Conservation (phyloP, 2,888 invertebrate genomes). For the Pycnomerus fuliginosus region DNA sequence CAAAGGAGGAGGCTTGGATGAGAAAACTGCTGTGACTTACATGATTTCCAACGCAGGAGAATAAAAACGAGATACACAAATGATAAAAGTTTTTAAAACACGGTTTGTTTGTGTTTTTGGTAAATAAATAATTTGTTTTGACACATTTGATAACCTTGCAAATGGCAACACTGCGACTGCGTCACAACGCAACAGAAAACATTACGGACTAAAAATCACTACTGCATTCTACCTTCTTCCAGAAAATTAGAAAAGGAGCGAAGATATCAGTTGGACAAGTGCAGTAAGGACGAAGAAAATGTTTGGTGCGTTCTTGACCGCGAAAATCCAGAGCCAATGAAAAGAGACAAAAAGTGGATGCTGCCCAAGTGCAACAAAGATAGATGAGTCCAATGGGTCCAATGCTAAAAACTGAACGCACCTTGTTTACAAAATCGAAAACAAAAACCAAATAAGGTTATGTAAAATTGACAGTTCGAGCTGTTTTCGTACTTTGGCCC, state of each 20-base stretch:
- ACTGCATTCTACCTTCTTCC: neutral
- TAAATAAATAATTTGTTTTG: constrained; percentile 21
- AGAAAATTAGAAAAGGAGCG: neutral
- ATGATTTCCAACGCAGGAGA: constrained; percentile 6
- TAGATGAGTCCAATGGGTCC: no score
- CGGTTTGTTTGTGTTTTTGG: no score
- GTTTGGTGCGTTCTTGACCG: neutral
- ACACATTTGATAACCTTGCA: constrained; percentile 15
- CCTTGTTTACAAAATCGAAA: no score
- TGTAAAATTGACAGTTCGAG: no score
- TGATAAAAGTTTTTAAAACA: constrained; percentile 5
- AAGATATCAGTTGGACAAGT: neutral
- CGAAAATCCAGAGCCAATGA: no score
- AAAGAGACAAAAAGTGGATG: no score
- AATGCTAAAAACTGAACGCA: no score
- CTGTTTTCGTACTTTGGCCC: no score
- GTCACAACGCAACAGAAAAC: neutral
- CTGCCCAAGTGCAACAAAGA: no score
- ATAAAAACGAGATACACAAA: constrained; percentile 6
- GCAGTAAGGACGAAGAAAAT: neutral
- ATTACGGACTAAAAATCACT: neutral
- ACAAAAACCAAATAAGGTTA: no score
- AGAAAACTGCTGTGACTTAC: neutral
- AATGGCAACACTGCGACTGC: constrained; percentile 1
- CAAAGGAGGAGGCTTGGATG: neutral